Evolutionary conservation across 2,888 invertebrate genomes (phyloP), one percentile per base, ranked within the genome.

Genomic region (Watsonalla cultraria): DNA sequence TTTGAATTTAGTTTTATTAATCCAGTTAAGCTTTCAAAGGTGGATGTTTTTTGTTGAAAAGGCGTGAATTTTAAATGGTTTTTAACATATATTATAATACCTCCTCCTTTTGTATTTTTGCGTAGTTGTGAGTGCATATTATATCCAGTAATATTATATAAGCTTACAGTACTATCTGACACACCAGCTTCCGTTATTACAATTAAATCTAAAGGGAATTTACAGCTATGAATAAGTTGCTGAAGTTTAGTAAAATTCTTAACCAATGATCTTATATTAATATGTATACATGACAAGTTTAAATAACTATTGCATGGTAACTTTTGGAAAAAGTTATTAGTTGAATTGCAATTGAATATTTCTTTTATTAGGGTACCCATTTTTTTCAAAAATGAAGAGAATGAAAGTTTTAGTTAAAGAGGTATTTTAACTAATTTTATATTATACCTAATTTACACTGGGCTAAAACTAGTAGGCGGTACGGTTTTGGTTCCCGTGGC

Each of bases 211-310:
- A 45, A 46, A 46, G 7, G 11, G 35, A 50, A 53, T 56, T 45
- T 33, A 34, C 45, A 45, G 11, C 13, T 50, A 45, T 54, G 46
- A 15, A 62, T 49, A 7, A 58, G 45, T 53, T 58, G 56, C 11
- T 52, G 39, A 42, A 63, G 42, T 55, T 59, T 54, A 0, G 53
- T 46, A 51, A 59, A 62, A 46, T 65, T 64, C 57, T 62, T 64
- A 7, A 63, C 54, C 14, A 65, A 39, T 9, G 65, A 66, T 52
- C 64, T 53, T 13, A 65, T 66, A 52, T 66, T 66, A n/a, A 64
- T 49, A 51, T 67, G 65, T 0, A 70, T 13, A 48, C 59, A 60
- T 7, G 51, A 49, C 1, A 61, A 39, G 42, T 49, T 34, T 39
- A 60, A 24, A 6, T 57, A 13, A 46, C 42, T 45, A n/a, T 56